These are phyloP conservation scores for Tribolium freemani DNA, from an alignment of 2,888 invertebrate species.

Conservation along the genomic window DNA sequence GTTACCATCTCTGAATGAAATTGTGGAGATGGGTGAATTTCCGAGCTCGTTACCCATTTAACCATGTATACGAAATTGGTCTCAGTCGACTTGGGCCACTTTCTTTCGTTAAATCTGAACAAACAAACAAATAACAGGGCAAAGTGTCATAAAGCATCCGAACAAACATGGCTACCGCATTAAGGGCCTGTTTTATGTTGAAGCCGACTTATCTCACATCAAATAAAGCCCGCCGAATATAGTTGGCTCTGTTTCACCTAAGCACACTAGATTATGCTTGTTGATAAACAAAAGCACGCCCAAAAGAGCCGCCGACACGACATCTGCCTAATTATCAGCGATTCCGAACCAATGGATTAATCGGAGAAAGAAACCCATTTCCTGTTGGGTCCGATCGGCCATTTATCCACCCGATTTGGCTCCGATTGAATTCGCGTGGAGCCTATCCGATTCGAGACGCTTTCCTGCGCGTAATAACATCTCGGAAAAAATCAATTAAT, in stretches of 20 bases:
- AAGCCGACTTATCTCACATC: conserved; percentile 49
- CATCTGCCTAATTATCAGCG: conserved; percentile 39
- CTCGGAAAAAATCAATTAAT: conserved; percentile 19
- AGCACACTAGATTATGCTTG: conserved; percentile 50
- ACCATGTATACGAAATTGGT: conserved; percentile 27
- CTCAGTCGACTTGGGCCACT: background rate
- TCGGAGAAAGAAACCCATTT: conserved; percentile 2
- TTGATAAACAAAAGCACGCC: conserved; percentile 53
- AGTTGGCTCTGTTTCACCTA: conserved; percentile 49
- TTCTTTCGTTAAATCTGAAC: conserved; percentile 13
- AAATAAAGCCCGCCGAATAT: conserved; percentile 49
- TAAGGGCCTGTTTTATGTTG: conserved; percentile 62
- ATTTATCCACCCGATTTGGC: background rate
- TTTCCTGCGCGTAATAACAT: background rate
- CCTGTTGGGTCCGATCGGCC: background rate
- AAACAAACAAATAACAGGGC: background rate
- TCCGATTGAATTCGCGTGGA: background rate
- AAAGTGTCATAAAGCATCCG: conserved; percentile 27
- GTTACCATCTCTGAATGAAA: too few relatives aligned
- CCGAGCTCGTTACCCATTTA: conserved; percentile 21
- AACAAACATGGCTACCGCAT: conserved; percentile 64
- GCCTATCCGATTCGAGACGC: background rate
- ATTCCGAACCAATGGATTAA: conserved; percentile 26
- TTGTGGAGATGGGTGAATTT: background rate
- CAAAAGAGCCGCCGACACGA: conserved; percentile 27